Conservation (phyloP, 2,113 vertebrate species). For the Asarcornis scutulata region DNA sequence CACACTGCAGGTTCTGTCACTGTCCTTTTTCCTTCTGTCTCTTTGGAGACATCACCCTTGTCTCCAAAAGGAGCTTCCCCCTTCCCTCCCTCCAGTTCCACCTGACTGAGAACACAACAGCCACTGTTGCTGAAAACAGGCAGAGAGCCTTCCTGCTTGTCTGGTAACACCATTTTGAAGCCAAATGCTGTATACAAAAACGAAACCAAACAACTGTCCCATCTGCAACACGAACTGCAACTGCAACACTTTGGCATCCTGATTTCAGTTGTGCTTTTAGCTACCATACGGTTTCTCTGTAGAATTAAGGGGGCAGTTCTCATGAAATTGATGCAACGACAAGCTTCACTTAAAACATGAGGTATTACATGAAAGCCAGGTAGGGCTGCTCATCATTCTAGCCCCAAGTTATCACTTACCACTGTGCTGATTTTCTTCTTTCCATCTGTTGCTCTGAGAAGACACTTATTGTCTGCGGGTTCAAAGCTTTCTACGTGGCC, state of each 20-base stretch:
- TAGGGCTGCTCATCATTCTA: neutral
- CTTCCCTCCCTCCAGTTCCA: neutral
- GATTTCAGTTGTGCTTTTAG: neutral
- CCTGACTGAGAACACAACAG: neutral
- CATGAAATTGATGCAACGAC: neutral
- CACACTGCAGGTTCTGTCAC: neutral
- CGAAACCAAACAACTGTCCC: neutral
- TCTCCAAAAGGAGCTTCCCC: neutral
- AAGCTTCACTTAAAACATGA: neutral
- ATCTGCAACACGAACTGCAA: neutral
- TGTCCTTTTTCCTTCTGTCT: neutral
- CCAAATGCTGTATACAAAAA: neutral
- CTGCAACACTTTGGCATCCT: neutral
- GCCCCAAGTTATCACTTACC: slow-evolving; percentile 76
- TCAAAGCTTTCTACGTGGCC: slow-evolving; percentile 88
- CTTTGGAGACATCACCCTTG: no score
- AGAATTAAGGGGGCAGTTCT: neutral
- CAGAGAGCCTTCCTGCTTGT: neutral
- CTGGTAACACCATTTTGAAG: neutral
- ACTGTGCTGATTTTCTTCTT: slow-evolving; percentile 98
- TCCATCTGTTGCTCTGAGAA: slow-evolving; percentile 94
- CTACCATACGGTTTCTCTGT: neutral
- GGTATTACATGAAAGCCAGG: neutral
- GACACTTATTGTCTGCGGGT: slow-evolving; percentile 95
- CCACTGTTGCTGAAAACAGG: neutral